Conservation (phyloP, 2,113 vertebrate species). For the Panthera tigris region DNA sequence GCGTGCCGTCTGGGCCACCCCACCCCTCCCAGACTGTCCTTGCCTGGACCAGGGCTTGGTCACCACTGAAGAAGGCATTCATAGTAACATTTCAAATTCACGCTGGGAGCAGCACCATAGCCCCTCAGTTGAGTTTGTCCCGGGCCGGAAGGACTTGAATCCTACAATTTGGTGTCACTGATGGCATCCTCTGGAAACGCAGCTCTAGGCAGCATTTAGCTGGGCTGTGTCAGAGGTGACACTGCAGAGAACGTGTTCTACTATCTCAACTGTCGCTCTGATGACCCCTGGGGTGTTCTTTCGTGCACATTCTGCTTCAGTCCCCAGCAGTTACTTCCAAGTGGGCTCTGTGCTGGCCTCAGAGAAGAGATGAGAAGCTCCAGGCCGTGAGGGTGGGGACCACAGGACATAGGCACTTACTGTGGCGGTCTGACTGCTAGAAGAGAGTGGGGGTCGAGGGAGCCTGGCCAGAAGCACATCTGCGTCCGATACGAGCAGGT, state of each 20-base stretch:
- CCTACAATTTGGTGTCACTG: not conserved
- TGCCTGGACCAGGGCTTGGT: not conserved
- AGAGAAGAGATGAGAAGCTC: not conserved
- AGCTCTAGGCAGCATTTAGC: not conserved
- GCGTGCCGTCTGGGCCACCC: not conserved
- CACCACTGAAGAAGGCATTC: not conserved
- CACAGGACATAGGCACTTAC: fast-evolving
- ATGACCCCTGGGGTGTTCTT: not conserved
- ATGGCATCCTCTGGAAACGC: not conserved
- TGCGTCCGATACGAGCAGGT: not conserved
- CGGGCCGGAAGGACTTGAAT: not conserved
- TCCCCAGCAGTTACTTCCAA: not conserved
- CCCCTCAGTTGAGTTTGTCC: not conserved
- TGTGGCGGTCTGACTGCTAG: fast-evolving
- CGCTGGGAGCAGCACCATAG: not conserved
- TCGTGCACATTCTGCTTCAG: fast-evolving
- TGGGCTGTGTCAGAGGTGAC: not conserved
- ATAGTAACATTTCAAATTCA: not conserved
- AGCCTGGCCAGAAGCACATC: not conserved
- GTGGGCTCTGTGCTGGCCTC: not conserved
- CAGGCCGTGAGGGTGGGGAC: fast-evolving
- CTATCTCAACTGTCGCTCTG: not conserved
- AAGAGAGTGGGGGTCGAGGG: not conserved
- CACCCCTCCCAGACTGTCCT: not conserved
- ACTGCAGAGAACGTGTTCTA: not conserved